Conservation (phyloP, 2,888 invertebrate genomes). For the Salticus scenicus region DNA sequence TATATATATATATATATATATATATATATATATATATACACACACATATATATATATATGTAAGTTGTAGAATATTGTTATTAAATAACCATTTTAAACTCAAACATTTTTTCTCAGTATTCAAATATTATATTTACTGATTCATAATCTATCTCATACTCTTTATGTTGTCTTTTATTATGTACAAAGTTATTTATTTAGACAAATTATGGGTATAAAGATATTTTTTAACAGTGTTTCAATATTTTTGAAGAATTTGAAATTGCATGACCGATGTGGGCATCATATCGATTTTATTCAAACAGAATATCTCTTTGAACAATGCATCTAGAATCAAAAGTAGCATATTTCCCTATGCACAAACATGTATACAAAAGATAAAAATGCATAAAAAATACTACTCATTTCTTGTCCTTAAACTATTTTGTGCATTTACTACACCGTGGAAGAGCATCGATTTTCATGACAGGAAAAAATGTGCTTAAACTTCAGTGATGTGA, state of each 20-base stretch:
- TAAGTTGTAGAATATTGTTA: too few species aligned
- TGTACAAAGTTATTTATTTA: background rate
- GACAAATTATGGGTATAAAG: background rate
- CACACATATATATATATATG: too few species aligned
- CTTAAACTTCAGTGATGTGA: conserved; percentile 7
- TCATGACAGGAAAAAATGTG: conserved; percentile 16
- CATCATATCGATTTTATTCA: conserved; percentile 32
- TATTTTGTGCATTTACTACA: background rate
- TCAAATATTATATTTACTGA: too few species aligned
- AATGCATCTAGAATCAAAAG: conserved; percentile 26
- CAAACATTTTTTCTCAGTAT: too few species aligned
- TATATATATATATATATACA: too few species aligned
- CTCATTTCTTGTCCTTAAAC: background rate
- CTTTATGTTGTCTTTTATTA: too few species aligned
- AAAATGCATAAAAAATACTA: background rate
- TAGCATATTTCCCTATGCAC: conserved; percentile 34
- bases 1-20: too few species aligned
- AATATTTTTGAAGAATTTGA: conserved; percentile 22
- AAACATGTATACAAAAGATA: conserved; percentile 29
- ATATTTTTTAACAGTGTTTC: background rate
- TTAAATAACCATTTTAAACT: too few species aligned
- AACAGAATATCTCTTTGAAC: background rate
- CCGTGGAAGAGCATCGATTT: conserved; percentile 34
- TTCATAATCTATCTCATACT: too few species aligned
- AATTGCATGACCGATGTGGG: background rate